phyloP scores from a whole-genome alignment of 2,797 vertebrate genomes.

The Dendrocincla fuliginosa region DNA sequence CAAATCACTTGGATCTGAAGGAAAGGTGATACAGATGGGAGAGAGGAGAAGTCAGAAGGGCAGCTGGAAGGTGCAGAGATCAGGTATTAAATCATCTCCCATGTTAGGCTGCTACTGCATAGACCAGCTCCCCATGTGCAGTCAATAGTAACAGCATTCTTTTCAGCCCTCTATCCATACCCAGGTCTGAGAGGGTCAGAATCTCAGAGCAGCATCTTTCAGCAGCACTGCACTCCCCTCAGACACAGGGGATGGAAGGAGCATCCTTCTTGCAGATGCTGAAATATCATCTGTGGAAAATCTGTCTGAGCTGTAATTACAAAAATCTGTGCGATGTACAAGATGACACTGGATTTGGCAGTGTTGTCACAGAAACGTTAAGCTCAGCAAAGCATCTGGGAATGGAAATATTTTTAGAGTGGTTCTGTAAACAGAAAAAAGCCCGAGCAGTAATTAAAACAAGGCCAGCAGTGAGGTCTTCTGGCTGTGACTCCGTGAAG shows the following conservation, averaged over 20 bases:
- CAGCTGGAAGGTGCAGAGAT: neutral
- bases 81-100: neutral
- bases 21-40: neutral
- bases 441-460: neutral
- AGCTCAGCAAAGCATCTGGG: slow-evolving; percentile 56
- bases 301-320: slow-evolving; percentile 38
- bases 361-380: neutral
- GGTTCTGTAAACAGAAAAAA: neutral
- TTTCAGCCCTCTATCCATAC: neutral
- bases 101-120: neutral
- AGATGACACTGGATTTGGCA: slow-evolving; percentile 43
- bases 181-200: neutral
- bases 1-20: neutral
- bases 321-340: neutral
- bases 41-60: neutral
- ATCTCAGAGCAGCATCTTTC: neutral
- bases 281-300: slow-evolving; percentile 11
- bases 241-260: neutral
- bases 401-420: slow-evolving; percentile 12
- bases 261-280: neutral
- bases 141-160: neutral
- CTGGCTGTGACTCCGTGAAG: neutral
- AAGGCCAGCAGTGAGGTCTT: neutral
- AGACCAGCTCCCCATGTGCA: accelerated
- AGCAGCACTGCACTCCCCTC: neutral